phyloP scores from a whole-genome alignment of 2,888 invertebrate species.

The Eupithecia inturbata region DNA sequence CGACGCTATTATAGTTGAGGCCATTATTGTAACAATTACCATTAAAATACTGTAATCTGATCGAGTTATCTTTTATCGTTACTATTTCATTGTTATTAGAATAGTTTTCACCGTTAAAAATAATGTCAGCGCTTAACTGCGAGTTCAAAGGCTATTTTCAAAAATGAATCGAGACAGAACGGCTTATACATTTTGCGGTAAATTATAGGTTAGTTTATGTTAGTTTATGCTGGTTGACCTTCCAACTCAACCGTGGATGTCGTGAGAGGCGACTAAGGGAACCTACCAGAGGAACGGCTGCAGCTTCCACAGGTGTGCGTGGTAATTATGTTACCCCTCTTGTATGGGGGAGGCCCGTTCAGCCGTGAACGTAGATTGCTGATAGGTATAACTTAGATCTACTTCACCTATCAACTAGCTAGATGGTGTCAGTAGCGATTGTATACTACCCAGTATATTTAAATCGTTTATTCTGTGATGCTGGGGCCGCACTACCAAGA shows the following conservation, averaged over 20 bases:
- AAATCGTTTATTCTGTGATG: neutral
- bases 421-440: neutral
- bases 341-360: no score
- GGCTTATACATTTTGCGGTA: neutral
- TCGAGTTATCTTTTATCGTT: slow-evolving; percentile 10
- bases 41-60: slow-evolving; percentile 1
- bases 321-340: no score
- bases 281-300: no score
- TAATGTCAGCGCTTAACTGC: neutral
- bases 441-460: neutral
- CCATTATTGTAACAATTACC: neutral
- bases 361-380: no score
- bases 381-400: no score
- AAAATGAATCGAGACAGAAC: neutral
- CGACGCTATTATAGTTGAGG: neutral
- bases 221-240: no score
- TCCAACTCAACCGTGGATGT: no score
- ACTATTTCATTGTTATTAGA: slow-evolving; percentile 9
- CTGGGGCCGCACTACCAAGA: no score
- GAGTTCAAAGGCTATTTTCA: neutral
- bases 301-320: no score
- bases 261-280: no score
- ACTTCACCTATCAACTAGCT: neutral
- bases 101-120: slow-evolving; percentile 9
- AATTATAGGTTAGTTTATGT: no score